Percentiles rank a stretch among this genome's conserved stretches.
Conservation (phyloP, 2,888 invertebrate genomes). For the Drosophila tanythrix region DNA sequence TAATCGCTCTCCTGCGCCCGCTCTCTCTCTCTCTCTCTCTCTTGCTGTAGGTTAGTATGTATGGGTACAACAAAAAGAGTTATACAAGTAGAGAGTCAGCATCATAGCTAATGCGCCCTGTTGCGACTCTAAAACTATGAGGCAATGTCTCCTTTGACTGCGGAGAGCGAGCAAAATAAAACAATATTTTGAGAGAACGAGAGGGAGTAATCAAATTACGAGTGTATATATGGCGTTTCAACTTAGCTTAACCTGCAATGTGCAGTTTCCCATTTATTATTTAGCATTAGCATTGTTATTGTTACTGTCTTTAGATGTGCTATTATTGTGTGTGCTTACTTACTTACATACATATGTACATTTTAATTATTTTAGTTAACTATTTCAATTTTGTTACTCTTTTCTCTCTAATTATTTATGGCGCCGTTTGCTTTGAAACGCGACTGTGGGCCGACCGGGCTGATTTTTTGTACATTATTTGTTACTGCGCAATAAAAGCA, state of each 20-base stretch:
- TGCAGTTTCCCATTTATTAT: constrained; percentile 25
- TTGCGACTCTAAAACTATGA: constrained; percentile 21
- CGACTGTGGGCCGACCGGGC: constrained; percentile 22
- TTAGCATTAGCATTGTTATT: constrained; percentile 14
- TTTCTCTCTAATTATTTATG: constrained; percentile 57
- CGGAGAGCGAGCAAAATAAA: constrained; percentile 24
- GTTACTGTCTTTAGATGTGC: constrained; percentile 28
- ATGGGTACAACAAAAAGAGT: constrained; percentile 20
- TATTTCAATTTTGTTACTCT: constrained; percentile 8
- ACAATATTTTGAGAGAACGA: constrained; percentile 2
- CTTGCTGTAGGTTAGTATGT: background rate
- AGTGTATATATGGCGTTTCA: constrained; percentile 22
- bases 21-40: constrained; percentile 2
- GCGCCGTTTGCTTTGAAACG: constrained; percentile 43
- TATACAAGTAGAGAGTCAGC: constrained; percentile 36
- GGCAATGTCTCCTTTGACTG: background rate
- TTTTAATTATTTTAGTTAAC: constrained; percentile 62
- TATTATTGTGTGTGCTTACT: constrained; percentile 12
- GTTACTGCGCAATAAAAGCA: constrained; percentile 73
- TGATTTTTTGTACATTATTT: constrained; percentile 54
- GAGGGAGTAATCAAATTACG: constrained; percentile 8
- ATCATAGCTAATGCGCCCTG: constrained; percentile 7
- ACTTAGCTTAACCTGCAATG: constrained; percentile 18
- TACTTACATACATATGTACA: constrained; percentile 31
- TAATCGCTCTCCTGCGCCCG: background rate